Evolutionary conservation across 2,113 vertebrate genomes (phyloP), one percentile per base, ranked within the genome.

Genomic region (Mobula hypostoma): DNA sequence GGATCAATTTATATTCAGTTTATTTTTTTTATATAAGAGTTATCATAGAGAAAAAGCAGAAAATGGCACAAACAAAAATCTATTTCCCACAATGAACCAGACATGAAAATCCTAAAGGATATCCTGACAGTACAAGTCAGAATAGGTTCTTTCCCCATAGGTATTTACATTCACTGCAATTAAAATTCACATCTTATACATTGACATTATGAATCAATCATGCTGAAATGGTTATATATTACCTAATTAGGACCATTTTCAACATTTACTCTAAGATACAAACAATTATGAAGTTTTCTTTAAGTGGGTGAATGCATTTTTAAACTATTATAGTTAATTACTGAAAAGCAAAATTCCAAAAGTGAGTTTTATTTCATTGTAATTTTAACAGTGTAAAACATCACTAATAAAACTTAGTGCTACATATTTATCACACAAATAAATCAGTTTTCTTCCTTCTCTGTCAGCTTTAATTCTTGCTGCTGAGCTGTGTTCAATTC

Each of bases 371-470:
- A 14, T 27, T 40, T 36, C 36, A 56, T 48, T 93, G 48, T 93
- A 27, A 68, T 66, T 63, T 68, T 66, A 63, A 90, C 61, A 17
- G 61, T 32, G 27, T 7, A 92, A 92, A 11, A 93, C 17, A 11
- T 76, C 91, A 93, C 91, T 76, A 93, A 93, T 74, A 93, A 72
- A 93, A 93, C 68, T 72, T 93, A 93, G 68, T 76, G 68, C 24
- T 56, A 93, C 24, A 56, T 93, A 36, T 56, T 70, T 91, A 91
- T 70, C n/a, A 91, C 29, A 63, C 58, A 83, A 83, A 48, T 83
- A 83, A 83, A 14, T 85, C 15, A 68, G 21, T 61, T 32, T 17
- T 36, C 61, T 74, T 93, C 90, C 90, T 68, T 93, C 68, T 68
- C 19, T 93, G 48, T 9, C 61, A 83, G 40, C 48, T 83, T 56